Evolutionary conservation across 2,888 invertebrate genomes (phyloP), one percentile per base, ranked within the genome.

Genomic region (Epinotia bilunana): DNA sequence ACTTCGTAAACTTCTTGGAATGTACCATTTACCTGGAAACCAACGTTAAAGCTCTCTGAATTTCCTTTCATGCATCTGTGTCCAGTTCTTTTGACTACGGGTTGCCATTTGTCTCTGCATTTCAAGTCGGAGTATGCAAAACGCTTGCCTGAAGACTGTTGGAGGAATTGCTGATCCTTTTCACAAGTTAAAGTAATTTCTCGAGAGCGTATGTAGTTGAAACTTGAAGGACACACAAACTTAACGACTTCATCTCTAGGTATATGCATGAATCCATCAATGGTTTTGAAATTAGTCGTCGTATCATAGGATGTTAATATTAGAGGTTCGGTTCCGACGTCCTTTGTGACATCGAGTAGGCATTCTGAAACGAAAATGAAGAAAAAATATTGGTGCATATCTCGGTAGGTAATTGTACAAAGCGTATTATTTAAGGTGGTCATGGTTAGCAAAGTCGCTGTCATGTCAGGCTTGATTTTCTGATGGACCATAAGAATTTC

Each of bases 1-100:
- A 89, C 80, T 71, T 86, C 83, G 49, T 85, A 91, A 0, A 87
- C 83, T 18, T 78, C 77, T 3, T 83, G 39, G 57, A 83, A 82
- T 20, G 63, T 53, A 3, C 23, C 67, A 3, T 61, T 11, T 2
- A 79, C 3, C 43, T 78, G 73, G 65, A 81, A 90, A 3, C 85
- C 87, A 20, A 91, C 76, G 57, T 82, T 77, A 0, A 88, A 7
- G 16, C 60, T 74, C 78, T 88, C 84, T 0, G 85, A 82, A 6
- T 83, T 77, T 0, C 76, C 77, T 2, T 71, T 65, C 3, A 72
- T 49, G 64, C 90, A 90, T 12, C 13, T 0, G 0, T 5, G 60
- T 3, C 80, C 78, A 9, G 82, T 85, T 58, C 67, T 63, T 53
- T 63, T 76, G 11, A 80, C 55, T 9, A 74, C 39, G 7, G 85